Conservation (phyloP, 2,888 invertebrate species). For the Tenthredo scrophulariae region DNA sequence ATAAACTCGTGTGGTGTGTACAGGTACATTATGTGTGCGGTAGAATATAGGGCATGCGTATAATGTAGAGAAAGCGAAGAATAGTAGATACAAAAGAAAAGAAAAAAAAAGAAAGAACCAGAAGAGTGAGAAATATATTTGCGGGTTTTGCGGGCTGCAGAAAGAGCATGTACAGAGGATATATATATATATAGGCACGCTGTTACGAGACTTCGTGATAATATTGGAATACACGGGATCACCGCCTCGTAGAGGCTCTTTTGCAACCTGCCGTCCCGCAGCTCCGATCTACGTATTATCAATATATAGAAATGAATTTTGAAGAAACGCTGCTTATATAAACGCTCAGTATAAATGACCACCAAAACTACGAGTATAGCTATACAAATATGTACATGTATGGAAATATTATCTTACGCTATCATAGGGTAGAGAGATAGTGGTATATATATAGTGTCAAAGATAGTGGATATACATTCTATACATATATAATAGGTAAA, state of each 20-base stretch:
- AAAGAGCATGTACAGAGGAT: background rate
- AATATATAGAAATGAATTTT: background rate
- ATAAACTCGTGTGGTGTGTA: background rate
- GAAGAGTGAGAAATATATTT: background rate
- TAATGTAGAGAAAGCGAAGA: slow-evolving; percentile 40
- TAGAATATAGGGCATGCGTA: slow-evolving; percentile 16
- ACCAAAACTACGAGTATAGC: slow-evolving; percentile 9
- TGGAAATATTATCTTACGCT: background rate
- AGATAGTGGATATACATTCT: background rate
- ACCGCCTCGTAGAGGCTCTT: slow-evolving; percentile 10
- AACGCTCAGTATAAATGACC: background rate
- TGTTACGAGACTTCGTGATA: background rate
- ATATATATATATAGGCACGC: background rate
- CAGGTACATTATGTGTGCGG: background rate
- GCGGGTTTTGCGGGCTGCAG: background rate
- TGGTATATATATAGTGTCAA: background rate
- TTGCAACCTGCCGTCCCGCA: background rate
- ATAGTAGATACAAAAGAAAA: background rate
- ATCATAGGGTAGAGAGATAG: background rate
- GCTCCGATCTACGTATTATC: slow-evolving; percentile 18
- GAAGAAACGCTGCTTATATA: too few relatives aligned
- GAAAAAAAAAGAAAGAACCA: too few relatives aligned
- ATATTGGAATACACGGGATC: background rate
- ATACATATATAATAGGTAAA: background rate
- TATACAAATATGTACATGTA: slow-evolving; percentile 24